Percentiles rank a stretch among this genome's conserved stretches.
phyloP scores from a whole-genome alignment of 1,140 invertebrate genomes.

The Pseudomyrmex dendroicus region DNA sequence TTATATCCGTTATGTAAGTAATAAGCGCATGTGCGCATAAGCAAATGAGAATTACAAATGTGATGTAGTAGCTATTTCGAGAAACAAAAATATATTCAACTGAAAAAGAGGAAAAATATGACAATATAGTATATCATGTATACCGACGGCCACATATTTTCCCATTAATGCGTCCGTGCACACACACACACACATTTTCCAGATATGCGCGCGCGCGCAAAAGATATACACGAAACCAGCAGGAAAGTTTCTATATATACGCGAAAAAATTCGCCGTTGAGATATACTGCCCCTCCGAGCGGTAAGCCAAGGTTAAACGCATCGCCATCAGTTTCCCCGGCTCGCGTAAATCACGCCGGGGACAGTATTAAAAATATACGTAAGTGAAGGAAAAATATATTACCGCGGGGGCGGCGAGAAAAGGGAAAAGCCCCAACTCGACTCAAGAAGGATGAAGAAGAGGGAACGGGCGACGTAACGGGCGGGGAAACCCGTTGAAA shows the following conservation, averaged over 20 bases:
- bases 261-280: slow-evolving; percentile 39
- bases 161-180: too few relatives aligned
- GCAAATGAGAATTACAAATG: neutral
- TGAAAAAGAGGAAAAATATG: too few relatives aligned
- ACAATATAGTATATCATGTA: too few relatives aligned
- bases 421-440: slow-evolving; percentile 25
- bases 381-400: slow-evolving; percentile 60
- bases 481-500: slow-evolving; percentile 64
- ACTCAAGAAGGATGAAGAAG: slow-evolving; percentile 16
- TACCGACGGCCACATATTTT: too few relatives aligned
- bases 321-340: slow-evolving; percentile 53
- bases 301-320: slow-evolving; percentile 59
- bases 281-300: slow-evolving; percentile 29
- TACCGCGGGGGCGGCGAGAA: neutral
- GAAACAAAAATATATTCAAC: too few relatives aligned
- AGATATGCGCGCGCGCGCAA: neutral
- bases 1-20: too few relatives aligned
- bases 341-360: slow-evolving; percentile 45
- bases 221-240: slow-evolving; percentile 8
- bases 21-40: neutral
- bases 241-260: slow-evolving; percentile 19
- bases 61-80: too few relatives aligned
- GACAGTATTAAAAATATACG: slow-evolving; percentile 62
- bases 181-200: neutral
- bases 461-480: neutral